Conservation (phyloP, 2,113 vertebrate genomes). For the Puma concolor region DNA sequence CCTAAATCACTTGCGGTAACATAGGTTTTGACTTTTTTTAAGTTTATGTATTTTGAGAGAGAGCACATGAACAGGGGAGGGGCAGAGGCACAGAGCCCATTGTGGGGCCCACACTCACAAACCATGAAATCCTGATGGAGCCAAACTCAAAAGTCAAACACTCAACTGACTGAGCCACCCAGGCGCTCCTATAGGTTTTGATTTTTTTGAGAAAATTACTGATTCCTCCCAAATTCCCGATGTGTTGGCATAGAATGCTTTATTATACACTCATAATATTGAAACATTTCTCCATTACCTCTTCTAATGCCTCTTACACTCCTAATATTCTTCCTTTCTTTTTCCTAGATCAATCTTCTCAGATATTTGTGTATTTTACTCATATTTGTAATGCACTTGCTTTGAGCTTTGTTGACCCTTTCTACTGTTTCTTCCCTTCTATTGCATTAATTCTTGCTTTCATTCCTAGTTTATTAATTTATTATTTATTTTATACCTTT, state of each 20-base stretch:
- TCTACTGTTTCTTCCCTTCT: background rate
- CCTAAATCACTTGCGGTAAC: background rate
- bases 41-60: background rate
- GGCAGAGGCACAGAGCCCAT: no score
- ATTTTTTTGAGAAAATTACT: background rate
- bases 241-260: background rate
- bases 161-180: no score
- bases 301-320: background rate
- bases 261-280: background rate
- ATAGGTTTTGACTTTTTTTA: background rate
- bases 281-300: background rate
- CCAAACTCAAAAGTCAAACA: no score
- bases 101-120: no score
- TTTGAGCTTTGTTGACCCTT: background rate
- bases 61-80: no score
- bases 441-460: background rate
- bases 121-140: no score
- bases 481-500: background rate
- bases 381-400: background rate
- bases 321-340: background rate
- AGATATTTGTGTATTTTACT: background rate
- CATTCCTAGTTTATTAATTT: background rate
- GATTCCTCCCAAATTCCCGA: constrained; percentile 20
- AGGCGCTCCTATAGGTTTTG: background rate
- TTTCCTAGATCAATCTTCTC: background rate